These are phyloP conservation scores for Brenthis ino DNA, from an alignment of 2,888 invertebrate genomes.

Conservation along the genomic window DNA sequence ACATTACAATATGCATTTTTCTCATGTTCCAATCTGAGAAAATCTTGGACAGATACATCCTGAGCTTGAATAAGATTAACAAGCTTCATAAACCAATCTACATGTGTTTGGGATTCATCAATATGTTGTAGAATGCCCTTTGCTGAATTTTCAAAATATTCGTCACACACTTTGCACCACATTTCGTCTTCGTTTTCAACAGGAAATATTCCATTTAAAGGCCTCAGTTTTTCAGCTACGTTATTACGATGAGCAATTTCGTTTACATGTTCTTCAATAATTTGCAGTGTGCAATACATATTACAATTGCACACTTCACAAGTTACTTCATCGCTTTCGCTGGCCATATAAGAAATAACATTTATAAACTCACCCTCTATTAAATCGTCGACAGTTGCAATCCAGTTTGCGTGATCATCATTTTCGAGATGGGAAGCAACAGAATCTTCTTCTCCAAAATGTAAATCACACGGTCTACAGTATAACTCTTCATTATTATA, in stretches of 20 bases:
- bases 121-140: constrained; percentile 57
- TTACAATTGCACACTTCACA: constrained; percentile 58
- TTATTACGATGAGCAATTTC: constrained; percentile 54
- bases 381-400: constrained; percentile 59
- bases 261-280: constrained; percentile 61
- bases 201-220: constrained; percentile 59
- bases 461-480: constrained; percentile 59
- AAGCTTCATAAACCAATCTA: constrained; percentile 60
- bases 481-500: constrained; percentile 51
- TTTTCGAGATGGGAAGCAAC: constrained; percentile 55
- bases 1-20: constrained; percentile 57
- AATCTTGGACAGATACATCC: constrained; percentile 54
- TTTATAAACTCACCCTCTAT: constrained; percentile 62
- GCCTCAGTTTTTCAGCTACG: constrained; percentile 56
- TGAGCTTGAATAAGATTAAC: constrained; percentile 57
- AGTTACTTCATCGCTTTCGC: constrained; percentile 54
- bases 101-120: constrained; percentile 55
- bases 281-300: constrained; percentile 52
- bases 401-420: constrained; percentile 61
- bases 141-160: constrained; percentile 56
- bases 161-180: constrained; percentile 61
- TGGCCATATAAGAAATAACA: constrained; percentile 54
- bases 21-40: constrained; percentile 57
- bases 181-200: constrained; percentile 53
- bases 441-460: constrained; percentile 54